These are phyloP conservation scores for Galbula dea DNA, from an alignment of 2,113 vertebrate species.

Conservation along the genomic window DNA sequence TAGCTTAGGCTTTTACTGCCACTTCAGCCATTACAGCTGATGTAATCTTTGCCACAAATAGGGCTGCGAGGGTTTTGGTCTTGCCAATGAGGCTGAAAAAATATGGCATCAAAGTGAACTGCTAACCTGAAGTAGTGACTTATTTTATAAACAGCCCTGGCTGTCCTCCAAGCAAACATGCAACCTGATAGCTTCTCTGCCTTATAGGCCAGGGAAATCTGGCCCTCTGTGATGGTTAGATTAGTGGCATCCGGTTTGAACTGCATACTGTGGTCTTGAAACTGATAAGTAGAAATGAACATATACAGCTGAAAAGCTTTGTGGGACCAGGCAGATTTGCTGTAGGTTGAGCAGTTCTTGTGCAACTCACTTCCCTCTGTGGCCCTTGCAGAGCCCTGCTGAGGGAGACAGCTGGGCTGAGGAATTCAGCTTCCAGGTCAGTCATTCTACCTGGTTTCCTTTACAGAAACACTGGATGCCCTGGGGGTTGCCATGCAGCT, in stretches of 20 bases:
- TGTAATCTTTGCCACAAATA: neutral
- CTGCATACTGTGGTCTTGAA: neutral
- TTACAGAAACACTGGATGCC: conserved; percentile 68
- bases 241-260: neutral
- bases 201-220: neutral
- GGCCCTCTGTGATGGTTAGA: neutral
- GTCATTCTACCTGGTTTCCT: neutral
- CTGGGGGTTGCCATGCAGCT: conserved; percentile 72
- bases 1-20: neutral
- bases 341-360: neutral
- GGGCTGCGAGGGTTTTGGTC: neutral
- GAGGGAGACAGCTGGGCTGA: neutral
- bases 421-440: neutral
- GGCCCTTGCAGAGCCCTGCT: neutral
- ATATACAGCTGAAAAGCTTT: neutral
- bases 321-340: neutral
- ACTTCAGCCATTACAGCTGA: neutral
- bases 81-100: neutral
- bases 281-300: neutral
- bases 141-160: neutral
- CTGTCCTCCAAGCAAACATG: neutral
- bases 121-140: neutral
- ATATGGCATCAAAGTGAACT: neutral
- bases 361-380: neutral
- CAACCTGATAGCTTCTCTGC: neutral